These are phyloP conservation scores for Pelecanoides urinatrix DNA, from an alignment of 2,113 vertebrate genomes.

Conservation along the genomic window DNA sequence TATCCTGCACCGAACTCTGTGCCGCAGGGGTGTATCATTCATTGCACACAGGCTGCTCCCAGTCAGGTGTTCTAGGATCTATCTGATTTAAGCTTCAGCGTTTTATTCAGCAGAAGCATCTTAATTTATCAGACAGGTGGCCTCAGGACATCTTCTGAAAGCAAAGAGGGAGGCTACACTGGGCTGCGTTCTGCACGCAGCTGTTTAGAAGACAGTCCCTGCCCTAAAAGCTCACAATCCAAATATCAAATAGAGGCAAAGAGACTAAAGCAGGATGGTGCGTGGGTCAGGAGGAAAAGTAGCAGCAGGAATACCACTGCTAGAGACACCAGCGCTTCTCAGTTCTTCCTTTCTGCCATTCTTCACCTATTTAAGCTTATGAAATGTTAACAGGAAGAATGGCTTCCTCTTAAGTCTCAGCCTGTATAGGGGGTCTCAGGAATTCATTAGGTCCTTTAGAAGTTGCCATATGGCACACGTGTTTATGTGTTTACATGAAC, in stretches of 20 bases:
- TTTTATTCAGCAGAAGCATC: background rate
- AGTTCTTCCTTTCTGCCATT: background rate
- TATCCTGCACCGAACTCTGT: background rate
- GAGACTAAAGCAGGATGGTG: background rate
- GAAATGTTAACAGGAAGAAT: background rate
- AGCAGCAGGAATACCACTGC: background rate
- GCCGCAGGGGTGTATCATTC: accelerated
- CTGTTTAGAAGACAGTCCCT: background rate
- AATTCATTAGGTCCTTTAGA: background rate
- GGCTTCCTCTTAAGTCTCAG: background rate
- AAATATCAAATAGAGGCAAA: background rate
- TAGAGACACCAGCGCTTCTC: background rate
- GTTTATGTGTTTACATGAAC: background rate
- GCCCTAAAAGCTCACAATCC: background rate
- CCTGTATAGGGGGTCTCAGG: background rate
- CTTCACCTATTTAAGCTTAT: background rate
- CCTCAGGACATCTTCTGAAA: background rate
- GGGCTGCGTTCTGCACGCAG: background rate
- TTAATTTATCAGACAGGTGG: background rate
- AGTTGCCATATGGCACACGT: accelerated
- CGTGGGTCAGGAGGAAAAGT: background rate
- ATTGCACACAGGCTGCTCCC: background rate
- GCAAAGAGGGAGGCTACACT: background rate
- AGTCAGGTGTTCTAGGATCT: too few species aligned
- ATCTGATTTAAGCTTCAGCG: background rate